Evolutionary conservation across 2,113 vertebrate species (phyloP).

Genomic region (Protomyctophum bolini): DNA sequence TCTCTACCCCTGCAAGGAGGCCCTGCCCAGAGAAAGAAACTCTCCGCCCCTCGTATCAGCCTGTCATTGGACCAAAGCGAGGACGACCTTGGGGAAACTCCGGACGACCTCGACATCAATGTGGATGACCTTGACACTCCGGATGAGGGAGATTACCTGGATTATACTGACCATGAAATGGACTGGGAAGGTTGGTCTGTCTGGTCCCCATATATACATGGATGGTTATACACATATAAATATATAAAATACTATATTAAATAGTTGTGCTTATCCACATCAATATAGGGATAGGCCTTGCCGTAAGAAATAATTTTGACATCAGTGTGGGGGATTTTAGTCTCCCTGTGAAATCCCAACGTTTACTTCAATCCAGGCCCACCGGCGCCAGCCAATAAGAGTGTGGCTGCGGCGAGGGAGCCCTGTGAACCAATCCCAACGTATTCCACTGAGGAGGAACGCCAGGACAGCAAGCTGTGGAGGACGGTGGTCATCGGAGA

Average conservation of each 20-base stretch:
- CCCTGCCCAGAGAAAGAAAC: conserved; percentile 87
- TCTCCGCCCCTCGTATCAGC: conserved; percentile 93
- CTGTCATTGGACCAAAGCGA: conserved; percentile 96
- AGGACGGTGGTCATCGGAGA: conserved; percentile 95
- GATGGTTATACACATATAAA: too few relatives aligned
- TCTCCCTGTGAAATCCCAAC: neutral
- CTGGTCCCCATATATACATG: neutral
- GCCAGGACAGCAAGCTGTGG: conserved; percentile 91
- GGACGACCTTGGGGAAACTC: conserved; percentile 94
- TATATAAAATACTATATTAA: too few relatives aligned
- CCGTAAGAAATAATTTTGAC: neutral
- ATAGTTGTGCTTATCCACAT: too few relatives aligned
- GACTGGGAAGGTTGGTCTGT: conserved; percentile 73
- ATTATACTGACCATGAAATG: conserved; percentile 86
- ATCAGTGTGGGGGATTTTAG: neutral
- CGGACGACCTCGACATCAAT: conserved; percentile 94
- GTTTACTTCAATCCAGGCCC: neutral
- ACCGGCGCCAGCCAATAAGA: conserved; percentile 55
- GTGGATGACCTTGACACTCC: conserved; percentile 96
- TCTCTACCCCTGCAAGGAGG: conserved; percentile 88
- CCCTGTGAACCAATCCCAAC: conserved; percentile 84
- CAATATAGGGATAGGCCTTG: too few relatives aligned
- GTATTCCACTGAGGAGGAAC: conserved; percentile 90
- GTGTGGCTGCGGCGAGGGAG: conserved; percentile 38
- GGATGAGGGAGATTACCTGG: conserved; percentile 93